Evolutionary conservation across 2,888 invertebrate genomes (phyloP).

Genomic region (Scaptomyza parva): DNA sequence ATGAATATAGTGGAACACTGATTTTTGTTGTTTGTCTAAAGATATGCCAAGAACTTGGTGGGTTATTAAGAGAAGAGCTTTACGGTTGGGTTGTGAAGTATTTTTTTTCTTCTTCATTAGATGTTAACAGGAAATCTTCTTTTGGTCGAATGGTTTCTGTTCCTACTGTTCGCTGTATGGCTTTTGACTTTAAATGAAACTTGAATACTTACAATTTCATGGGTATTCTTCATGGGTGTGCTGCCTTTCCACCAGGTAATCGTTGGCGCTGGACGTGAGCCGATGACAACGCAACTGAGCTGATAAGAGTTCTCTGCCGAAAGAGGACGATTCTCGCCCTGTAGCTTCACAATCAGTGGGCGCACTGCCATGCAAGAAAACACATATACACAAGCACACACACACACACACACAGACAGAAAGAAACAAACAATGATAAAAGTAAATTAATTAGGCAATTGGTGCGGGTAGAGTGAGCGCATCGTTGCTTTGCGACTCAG

Average conservation of each 20-base stretch:
- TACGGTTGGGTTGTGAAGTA: background rate
- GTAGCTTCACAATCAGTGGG: conserved; percentile 89
- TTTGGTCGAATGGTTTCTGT: too few relatives aligned
- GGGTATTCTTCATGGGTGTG: conserved; percentile 88
- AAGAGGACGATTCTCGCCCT: conserved; percentile 89
- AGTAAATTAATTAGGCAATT: conserved; percentile 64
- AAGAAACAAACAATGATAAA: conserved; percentile 40
- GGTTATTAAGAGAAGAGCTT: background rate
- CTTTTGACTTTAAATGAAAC: too few relatives aligned
- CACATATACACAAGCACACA: background rate
- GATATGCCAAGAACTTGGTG: too few relatives aligned
- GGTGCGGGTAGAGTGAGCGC: conserved; percentile 3
- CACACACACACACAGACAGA: conserved; percentile 4
- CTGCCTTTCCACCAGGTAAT: conserved; percentile 92
- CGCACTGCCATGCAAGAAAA: conserved; percentile 87
- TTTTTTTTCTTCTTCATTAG: background rate
- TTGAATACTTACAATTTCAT: conserved; percentile 87
- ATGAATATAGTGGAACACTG: background rate
- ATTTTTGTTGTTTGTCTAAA: conserved; percentile 1
- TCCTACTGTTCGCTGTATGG: too few relatives aligned
- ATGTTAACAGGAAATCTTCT: background rate
- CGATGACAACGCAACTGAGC: conserved; percentile 90
- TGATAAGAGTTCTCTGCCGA: conserved; percentile 90
- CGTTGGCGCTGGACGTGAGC: conserved; percentile 91
- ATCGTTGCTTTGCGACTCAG: conserved; percentile 1